A percentile compares a stretch with the other conserved stretches of the same genome.
These are phyloP conservation scores for Apamea sordens DNA, from an alignment of 2,888 invertebrate genomes.

Conservation along the genomic window DNA sequence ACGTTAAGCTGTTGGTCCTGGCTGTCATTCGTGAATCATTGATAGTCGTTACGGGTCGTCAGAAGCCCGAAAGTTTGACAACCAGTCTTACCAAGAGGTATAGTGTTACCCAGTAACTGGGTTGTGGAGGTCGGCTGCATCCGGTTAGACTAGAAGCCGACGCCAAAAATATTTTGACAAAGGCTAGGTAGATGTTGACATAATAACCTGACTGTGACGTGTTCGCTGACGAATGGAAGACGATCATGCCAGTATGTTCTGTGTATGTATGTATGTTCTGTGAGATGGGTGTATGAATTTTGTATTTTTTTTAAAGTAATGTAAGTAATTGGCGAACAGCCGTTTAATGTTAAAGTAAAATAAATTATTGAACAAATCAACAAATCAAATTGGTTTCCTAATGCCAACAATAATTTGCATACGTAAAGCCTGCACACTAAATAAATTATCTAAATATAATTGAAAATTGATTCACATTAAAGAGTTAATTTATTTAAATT, in stretches of 20 bases:
- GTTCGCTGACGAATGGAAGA: neutral
- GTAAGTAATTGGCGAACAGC: neutral
- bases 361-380: neutral
- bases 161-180: neutral
- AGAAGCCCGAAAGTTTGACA: neutral
- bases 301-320: neutral
- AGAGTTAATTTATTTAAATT: slow-evolving; percentile 49
- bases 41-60: neutral
- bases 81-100: neutral
- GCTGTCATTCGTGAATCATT: neutral
- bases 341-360: neutral
- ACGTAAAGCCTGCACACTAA: neutral
- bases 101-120: neutral
- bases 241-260: neutral
- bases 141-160: neutral
- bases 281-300: neutral
- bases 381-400: neutral
- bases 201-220: neutral
- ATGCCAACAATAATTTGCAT: slow-evolving; percentile 4
- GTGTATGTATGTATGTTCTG: too few relatives aligned
- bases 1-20: neutral
- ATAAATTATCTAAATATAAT: slow-evolving; percentile 17
- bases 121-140: neutral
- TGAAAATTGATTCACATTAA: slow-evolving; percentile 27
- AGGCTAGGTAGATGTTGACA: neutral